A percentile compares a stretch with the other conserved stretches of the same genome.
These are phyloP conservation scores for Moxostoma hubbsi DNA, from an alignment of 2,797 vertebrate species.

Conservation along the genomic window DNA sequence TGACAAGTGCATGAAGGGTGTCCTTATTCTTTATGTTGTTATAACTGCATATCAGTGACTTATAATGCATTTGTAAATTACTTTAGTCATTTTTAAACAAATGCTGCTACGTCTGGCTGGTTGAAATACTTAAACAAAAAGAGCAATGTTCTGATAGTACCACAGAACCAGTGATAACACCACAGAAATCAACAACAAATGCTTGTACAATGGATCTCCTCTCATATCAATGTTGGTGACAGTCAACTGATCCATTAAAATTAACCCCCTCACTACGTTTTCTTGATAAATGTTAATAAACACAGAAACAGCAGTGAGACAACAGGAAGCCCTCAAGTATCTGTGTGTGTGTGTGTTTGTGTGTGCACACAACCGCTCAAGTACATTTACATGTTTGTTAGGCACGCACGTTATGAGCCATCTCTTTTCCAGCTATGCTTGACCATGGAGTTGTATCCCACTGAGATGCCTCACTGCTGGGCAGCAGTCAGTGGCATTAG, in stretches of 20 bases:
- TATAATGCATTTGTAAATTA: no score
- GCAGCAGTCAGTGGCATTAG: conserved; percentile 31
- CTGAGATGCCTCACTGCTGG: conserved; percentile 17
- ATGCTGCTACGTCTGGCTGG: no score
- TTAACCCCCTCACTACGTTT: not conserved
- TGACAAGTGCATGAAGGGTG: no score
- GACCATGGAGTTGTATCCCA: conserved; percentile 23
- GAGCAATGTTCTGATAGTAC: no score
- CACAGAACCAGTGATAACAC: no score
- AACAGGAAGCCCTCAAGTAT: conserved; percentile 3
- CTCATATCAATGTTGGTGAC: not conserved
- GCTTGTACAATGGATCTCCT: no score
- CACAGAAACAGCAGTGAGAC: no score
- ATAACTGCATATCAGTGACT: no score
- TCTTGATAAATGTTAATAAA: not conserved
- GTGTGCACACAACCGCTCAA: conserved; percentile 5
- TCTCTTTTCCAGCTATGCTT: conserved; percentile 26
- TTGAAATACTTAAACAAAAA: no score
- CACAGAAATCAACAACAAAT: not conserved
- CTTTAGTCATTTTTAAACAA: no score
- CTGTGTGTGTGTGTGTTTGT: not conserved
- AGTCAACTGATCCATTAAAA: not conserved
- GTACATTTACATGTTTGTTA: not conserved
- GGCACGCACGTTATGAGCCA: not conserved
- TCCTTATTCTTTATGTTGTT: no score